These are phyloP conservation scores for Hippocampus guttulatus DNA, from an alignment of 2,113 vertebrate species.

Conservation along the genomic window DNA sequence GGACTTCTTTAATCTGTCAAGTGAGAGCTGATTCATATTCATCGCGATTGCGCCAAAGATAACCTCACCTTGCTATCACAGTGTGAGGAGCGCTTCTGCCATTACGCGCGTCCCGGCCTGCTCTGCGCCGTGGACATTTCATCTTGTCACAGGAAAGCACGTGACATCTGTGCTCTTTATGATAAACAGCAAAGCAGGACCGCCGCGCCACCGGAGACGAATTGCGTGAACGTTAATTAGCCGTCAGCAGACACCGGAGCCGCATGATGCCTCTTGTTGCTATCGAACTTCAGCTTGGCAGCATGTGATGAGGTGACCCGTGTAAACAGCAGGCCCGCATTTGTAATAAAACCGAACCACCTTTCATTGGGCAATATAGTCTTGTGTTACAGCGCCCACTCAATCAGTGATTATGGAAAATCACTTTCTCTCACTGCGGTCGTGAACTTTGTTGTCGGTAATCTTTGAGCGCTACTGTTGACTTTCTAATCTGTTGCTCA, in stretches of 20 bases:
- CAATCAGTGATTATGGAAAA: conserved; percentile 16
- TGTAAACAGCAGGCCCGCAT: background rate
- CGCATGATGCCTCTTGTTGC: conserved; percentile 20
- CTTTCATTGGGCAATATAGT: background rate
- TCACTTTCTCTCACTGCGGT: conserved; percentile 14
- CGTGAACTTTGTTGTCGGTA: conserved; percentile 5
- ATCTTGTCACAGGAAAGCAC: conserved; percentile 51
- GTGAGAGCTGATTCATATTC: too few species aligned
- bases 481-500: conserved; percentile 15
- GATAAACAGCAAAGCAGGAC: conserved; percentile 32
- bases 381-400: background rate
- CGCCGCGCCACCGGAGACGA: background rate
- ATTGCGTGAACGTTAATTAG: conserved; percentile 51
- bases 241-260: conserved; percentile 38
- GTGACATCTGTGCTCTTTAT: conserved; percentile 36
- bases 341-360: background rate
- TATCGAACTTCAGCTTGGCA: conserved; percentile 17
- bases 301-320: conserved; percentile 8
- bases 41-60: too few species aligned
- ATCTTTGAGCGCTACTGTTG: conserved; percentile 6
- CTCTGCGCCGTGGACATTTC: conserved; percentile 39
- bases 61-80: too few species aligned
- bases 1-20: too few species aligned
- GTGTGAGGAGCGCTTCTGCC: too few species aligned
- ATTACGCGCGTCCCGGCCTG: too few species aligned